Conservation (phyloP, 1,140 invertebrate species). For the Caerostris darwini region DNA sequence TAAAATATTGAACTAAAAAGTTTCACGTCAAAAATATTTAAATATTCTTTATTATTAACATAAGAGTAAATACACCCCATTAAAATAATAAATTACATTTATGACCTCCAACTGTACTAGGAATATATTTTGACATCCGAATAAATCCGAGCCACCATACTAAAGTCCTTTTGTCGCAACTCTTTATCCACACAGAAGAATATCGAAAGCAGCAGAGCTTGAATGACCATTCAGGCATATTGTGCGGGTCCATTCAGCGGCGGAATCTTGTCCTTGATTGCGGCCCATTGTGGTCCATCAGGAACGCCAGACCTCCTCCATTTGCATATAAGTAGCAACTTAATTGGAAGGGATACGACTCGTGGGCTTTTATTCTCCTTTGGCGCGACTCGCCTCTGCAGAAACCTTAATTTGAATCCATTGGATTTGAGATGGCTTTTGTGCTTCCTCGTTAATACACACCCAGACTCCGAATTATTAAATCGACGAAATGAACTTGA, state of each 20-base stretch:
- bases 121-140: too few relatives aligned
- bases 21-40: too few relatives aligned
- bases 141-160: too few relatives aligned
- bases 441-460: too few relatives aligned
- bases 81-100: too few relatives aligned
- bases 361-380: background rate
- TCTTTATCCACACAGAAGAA: background rate
- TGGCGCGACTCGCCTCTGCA: background rate
- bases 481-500: too few relatives aligned
- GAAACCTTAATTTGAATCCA: constrained; percentile 1
- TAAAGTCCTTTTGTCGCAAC: too few relatives aligned
- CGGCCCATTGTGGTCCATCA: background rate
- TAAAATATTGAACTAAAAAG: too few relatives aligned
- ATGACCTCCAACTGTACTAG: too few relatives aligned
- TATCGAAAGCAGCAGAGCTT: background rate
- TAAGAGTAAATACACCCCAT: too few relatives aligned
- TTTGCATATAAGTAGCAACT: constrained; percentile 9
- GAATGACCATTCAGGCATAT: background rate
- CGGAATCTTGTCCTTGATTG: background rate
- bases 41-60: too few relatives aligned
- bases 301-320: background rate
- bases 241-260: background rate
- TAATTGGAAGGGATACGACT: background rate
- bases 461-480: too few relatives aligned
- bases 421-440: background rate